These are phyloP conservation scores for Champsocephalus esox DNA, from an alignment of 2,797 vertebrate genomes.

Conservation along the genomic window DNA sequence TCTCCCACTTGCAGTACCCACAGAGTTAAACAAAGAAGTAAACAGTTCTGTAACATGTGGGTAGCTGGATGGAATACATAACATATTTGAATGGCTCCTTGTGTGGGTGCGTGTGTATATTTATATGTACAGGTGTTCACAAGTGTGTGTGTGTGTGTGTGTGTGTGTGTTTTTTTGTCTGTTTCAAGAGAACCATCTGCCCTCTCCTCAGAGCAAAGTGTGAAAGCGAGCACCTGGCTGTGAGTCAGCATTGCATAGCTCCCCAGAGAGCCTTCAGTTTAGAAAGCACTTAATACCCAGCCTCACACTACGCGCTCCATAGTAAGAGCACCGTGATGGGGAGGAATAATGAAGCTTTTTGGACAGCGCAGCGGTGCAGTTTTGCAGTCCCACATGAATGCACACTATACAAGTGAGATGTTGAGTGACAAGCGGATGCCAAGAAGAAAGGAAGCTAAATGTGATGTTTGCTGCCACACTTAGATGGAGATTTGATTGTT, in stretches of 20 bases:
- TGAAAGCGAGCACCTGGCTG: constrained; percentile 79
- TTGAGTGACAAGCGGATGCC: constrained; percentile 39
- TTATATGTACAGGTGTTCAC: constrained; percentile 27
- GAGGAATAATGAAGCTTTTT: constrained; percentile 72
- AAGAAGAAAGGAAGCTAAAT: constrained; percentile 12
- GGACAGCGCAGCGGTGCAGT: constrained; percentile 43
- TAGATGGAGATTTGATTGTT: constrained; percentile 12
- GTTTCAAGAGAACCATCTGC: constrained; percentile 79
- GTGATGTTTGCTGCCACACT: constrained; percentile 17
- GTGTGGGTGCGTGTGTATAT: constrained; percentile 26
- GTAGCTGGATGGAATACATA: constrained; percentile 16
- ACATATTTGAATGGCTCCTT: constrained; percentile 31
- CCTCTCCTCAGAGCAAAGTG: constrained; percentile 67
- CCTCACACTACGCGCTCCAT: constrained; percentile 59
- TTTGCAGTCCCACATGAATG: constrained; percentile 48
- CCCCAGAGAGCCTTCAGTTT: constrained; percentile 76
- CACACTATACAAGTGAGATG: constrained; percentile 52
- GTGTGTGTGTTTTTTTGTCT: constrained; percentile 47
- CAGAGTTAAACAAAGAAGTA: constrained; percentile 16
- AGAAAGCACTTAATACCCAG: constrained; percentile 79
- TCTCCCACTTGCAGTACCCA: constrained; percentile 28
- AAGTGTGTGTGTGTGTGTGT: constrained; percentile 17
- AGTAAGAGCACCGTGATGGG: constrained; percentile 56
- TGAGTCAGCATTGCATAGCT: constrained; percentile 76
- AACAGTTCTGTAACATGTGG: constrained; percentile 2